Conservation (phyloP, 1,140 invertebrate genomes). For the Formica exsecta region DNA sequence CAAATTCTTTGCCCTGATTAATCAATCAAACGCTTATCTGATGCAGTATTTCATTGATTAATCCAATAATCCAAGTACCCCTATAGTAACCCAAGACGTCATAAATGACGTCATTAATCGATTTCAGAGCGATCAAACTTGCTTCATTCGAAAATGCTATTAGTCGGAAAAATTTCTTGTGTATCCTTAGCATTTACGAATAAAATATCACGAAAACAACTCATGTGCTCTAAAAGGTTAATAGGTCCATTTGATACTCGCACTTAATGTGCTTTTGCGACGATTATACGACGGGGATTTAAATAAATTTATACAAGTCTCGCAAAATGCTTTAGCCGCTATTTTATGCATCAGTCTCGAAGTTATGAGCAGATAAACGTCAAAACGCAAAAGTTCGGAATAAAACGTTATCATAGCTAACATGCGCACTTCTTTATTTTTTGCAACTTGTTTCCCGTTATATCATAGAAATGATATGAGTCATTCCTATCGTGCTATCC, state of each 20-base stretch:
- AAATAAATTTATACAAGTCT: not conserved
- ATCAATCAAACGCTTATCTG: no score
- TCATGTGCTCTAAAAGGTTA: not conserved
- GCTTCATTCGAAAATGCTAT: no score
- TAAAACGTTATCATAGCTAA: slow-evolving; percentile 27
- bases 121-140: no score
- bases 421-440: slow-evolving; percentile 1
- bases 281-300: not conserved
- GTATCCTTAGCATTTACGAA: not conserved
- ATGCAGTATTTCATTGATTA: no score
- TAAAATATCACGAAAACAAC: slow-evolving; percentile 10
- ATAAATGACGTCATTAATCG: no score
- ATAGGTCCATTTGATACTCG: slow-evolving; percentile 11
- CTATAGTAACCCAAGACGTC: no score
- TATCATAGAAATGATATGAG: slow-evolving; percentile 10
- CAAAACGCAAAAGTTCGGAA: not conserved
- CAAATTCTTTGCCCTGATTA: no score
- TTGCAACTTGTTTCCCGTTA: not conserved
- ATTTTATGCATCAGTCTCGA: not conserved
- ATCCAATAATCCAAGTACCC: no score
- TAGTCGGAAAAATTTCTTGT: not conserved
- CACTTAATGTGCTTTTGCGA: not conserved
- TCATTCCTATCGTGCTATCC: not conserved
- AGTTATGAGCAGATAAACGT: slow-evolving; percentile 15
- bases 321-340: not conserved